A percentile compares a stretch with the other conserved stretches of the same genome.
Evolutionary conservation across 2,113 vertebrate species (phyloP).

Genomic region (Pyrgilauda ruficollis): DNA sequence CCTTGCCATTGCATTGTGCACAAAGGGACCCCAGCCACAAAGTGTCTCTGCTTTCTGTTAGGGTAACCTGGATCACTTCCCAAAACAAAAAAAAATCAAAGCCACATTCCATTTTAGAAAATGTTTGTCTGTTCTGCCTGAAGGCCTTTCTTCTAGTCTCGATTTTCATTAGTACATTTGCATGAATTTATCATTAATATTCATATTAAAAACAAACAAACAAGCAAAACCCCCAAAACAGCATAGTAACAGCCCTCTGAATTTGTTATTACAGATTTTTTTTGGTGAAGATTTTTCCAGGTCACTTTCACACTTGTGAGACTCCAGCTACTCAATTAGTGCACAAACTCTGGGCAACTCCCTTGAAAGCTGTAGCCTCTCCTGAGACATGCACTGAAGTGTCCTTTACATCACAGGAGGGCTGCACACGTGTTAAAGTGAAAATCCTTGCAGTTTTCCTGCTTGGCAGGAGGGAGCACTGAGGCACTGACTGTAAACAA

Average conservation of each 20-base stretch:
- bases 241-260: not conserved
- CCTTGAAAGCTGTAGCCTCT: not conserved
- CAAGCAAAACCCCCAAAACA: not conserved
- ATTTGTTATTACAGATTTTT: not conserved
- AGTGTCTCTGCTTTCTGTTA: constrained; percentile 49
- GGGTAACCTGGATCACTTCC: not conserved
- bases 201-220: not conserved
- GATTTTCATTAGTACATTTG: not conserved
- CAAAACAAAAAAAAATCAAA: constrained; percentile 1
- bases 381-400: accelerated
- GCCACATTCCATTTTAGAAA: not conserved
- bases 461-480: not conserved
- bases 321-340: not conserved
- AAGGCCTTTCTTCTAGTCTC: not conserved
- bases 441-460: constrained; percentile 3
- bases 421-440: not conserved
- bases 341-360: not conserved
- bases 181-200: not conserved
- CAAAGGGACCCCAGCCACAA: constrained; percentile 23
- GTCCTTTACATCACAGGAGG: not conserved
- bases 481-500: not conserved
- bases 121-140: not conserved
- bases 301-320: not conserved
- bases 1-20: constrained; percentile 16
- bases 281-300: not conserved